Evolutionary conservation across 2,113 vertebrate genomes (phyloP), one percentile per base, ranked within the genome.

Genomic region (Cyanistes caeruleus): DNA sequence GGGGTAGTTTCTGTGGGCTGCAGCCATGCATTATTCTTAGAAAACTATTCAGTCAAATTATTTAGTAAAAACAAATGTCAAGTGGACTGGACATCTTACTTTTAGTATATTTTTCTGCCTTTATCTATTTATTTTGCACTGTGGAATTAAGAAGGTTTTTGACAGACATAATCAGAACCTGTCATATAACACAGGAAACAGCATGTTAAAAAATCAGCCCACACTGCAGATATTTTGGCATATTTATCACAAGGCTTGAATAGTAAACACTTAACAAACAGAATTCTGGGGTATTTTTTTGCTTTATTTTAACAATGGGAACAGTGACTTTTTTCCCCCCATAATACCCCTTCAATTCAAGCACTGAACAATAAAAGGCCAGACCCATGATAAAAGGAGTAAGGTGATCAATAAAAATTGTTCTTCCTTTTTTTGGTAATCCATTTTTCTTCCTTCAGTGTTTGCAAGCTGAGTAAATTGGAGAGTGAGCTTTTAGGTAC

Each of bases 151-250:
- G 70, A 87, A 94, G 76, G 41, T 59, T 86, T 96, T 95, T 96
- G 93, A 95, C 91, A 96, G 95, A 94, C 67, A 84, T 90, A 95
- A 89, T 96, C 92, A 95, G 82, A 78, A 96, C 69, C 90, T 95
- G 84, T 92, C 94, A 92, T 72, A 91, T 52, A 89, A 82, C 48
- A 81, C 56, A 82, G 77, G 81, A 95, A 95, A 70, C 41, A 62
- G 53, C 64, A 85, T 84, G 89, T 95, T 90, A 79, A 96, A 84
- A 95, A 93, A 94, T 83, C 83, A 96, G 80, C 79, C 83, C 76
- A 89, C 60, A 51, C 75, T 90, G 84, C 80, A 96, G 84, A 87
- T 92, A 93, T 95, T 97, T 97, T 93, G 89, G 77, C 96, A 95
- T 87, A 89, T 90, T 95, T 86, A 95, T 92, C 77, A 79, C 33